Evolutionary conservation across 2,888 invertebrate species (phyloP).

Genomic region (Epinotia nisella): DNA sequence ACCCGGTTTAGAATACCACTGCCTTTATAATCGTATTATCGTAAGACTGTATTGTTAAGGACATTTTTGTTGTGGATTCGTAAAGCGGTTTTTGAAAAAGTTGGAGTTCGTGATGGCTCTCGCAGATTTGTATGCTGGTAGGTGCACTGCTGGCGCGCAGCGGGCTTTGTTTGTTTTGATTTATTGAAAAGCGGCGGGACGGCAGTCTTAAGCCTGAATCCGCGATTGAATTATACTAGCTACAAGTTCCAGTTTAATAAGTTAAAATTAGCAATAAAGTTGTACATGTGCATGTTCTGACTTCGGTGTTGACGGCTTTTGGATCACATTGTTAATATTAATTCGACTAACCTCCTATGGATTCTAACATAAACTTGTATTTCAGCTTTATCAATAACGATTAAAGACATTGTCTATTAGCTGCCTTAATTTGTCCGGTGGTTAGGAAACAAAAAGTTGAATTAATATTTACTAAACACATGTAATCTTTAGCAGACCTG

Average conservation of each 20-base stretch:
- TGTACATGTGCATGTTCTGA: background rate
- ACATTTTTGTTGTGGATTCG: conserved; percentile 59
- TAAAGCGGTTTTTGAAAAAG: conserved; percentile 56
- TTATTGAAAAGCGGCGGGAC: conserved; percentile 62
- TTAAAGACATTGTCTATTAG: conserved; percentile 2
- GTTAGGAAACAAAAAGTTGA: background rate
- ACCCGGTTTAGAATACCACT: conserved; percentile 72
- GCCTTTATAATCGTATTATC: conserved; percentile 75
- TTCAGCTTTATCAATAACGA: background rate
- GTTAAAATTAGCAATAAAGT: background rate
- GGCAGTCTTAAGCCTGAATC: conserved; percentile 66
- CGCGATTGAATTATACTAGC: conserved; percentile 58
- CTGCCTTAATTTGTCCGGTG: conserved; percentile 5
- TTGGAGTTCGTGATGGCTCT: conserved; percentile 76
- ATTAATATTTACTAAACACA: conserved; percentile 7
- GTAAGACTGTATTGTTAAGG: conserved; percentile 70
- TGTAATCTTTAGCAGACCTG: background rate
- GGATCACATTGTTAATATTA: background rate
- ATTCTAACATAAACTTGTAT: background rate
- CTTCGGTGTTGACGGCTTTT: background rate
- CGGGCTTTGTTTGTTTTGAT: conserved; percentile 60
- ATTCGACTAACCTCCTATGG: background rate
- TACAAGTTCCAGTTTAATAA: background rate
- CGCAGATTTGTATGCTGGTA: conserved; percentile 80
- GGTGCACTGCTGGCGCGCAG: conserved; percentile 57